A percentile compares a stretch with the other conserved stretches of the same genome.
phyloP scores from a whole-genome alignment of 2,888 invertebrate species.

The Dasypogon diadema region DNA sequence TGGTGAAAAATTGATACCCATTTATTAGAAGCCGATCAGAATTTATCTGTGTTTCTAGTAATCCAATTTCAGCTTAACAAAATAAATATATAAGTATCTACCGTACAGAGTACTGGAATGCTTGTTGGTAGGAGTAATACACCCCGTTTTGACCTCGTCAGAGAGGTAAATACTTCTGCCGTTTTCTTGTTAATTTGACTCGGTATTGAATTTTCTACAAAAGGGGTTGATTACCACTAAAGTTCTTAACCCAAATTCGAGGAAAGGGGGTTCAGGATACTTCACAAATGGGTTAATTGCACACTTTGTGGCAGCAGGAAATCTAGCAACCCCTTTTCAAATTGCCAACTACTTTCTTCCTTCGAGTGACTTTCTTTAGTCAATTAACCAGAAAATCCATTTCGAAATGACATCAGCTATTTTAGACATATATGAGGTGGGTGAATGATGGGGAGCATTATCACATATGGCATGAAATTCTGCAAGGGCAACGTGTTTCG shows the following conservation, averaged over 20 bases:
- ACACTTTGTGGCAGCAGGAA: constrained; percentile 5
- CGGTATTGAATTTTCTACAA: constrained; percentile 31
- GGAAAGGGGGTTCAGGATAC: constrained; percentile 35
- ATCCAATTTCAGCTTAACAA: constrained; percentile 26
- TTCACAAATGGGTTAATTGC: constrained; percentile 41
- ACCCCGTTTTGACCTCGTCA: no score
- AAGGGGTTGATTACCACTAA: constrained; percentile 32
- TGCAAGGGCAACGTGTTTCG: not conserved
- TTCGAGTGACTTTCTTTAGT: constrained; percentile 30
- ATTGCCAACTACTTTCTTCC: constrained; percentile 6
- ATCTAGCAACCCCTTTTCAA: constrained; percentile 15
- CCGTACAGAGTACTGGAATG: not conserved
- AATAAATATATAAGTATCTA: constrained; percentile 26
- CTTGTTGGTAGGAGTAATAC: no score
- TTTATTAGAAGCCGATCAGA: constrained; percentile 37
- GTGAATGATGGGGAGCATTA: not conserved
- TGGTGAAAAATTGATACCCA: constrained; percentile 42
- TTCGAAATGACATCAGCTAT: constrained; percentile 38
- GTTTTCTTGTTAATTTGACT: constrained; percentile 19
- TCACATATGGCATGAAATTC: not conserved
- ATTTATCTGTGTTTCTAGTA: constrained; percentile 39
- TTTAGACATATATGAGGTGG: not conserved
- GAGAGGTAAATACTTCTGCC: no score
- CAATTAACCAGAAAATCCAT: constrained; percentile 32
- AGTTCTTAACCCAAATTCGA: constrained; percentile 31